Conservation (phyloP, 1,140 invertebrate species). For the Microvelia longipes region DNA sequence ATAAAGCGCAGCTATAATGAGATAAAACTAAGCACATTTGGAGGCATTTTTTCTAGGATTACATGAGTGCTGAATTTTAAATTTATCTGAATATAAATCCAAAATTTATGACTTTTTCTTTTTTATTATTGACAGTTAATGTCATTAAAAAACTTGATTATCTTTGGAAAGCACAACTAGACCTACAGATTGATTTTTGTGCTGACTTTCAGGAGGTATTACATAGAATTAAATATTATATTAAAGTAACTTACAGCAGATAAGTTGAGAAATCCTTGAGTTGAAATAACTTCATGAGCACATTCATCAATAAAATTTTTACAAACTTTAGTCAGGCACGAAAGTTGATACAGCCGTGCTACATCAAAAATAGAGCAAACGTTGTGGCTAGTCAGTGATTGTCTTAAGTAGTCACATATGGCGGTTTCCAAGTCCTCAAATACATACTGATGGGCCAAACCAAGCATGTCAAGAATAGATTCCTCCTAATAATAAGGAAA, state of each 20-base stretch:
- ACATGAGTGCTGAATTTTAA: too few relatives aligned
- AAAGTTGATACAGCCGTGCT: conserved; percentile 55
- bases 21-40: too few relatives aligned
- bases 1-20: too few relatives aligned
- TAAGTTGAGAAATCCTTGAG: conserved; percentile 70
- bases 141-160: too few relatives aligned
- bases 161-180: too few relatives aligned
- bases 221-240: too few relatives aligned
- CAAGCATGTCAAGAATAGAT: conserved; percentile 69
- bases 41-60: too few relatives aligned
- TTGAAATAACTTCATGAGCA: conserved; percentile 60
- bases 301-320: conserved; percentile 71
- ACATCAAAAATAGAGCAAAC: conserved; percentile 87
- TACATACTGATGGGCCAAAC: conserved; percentile 85
- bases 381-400: conserved; percentile 72
- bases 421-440: conserved; percentile 79
- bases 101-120: too few relatives aligned
- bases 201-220: too few relatives aligned
- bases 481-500: conserved; percentile 44
- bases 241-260: conserved; percentile 50
- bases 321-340: conserved; percentile 44
- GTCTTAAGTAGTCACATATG: conserved; percentile 83
- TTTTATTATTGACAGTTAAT: too few relatives aligned
- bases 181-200: too few relatives aligned
- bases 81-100: too few relatives aligned